Evolutionary conservation across 2,113 vertebrate genomes (phyloP).

Genomic region (Cnemophilus loriae): DNA sequence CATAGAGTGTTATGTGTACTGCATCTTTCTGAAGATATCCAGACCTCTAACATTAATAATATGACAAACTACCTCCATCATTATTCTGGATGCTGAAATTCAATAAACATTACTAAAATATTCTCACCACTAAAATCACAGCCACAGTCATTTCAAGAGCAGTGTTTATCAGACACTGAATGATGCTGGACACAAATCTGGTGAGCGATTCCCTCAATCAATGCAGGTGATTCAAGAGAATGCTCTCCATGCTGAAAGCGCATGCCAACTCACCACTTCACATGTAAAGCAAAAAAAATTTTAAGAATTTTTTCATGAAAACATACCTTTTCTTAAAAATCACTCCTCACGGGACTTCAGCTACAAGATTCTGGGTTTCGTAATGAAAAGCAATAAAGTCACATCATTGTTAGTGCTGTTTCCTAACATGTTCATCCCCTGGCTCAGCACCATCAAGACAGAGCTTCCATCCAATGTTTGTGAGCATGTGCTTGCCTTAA

Average conservation of each 20-base stretch:
- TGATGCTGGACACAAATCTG: not conserved
- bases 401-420: not conserved
- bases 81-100: not conserved
- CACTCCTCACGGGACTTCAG: not conserved
- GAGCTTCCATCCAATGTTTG: not conserved
- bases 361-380: not conserved
- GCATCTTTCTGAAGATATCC: not conserved
- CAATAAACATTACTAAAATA: conserved; percentile 41
- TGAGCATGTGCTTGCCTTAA: not conserved
- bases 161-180: not conserved
- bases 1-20: not conserved
- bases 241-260: not conserved
- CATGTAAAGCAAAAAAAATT: not conserved
- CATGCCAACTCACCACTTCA: not conserved
- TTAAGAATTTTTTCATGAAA: not conserved
- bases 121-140: conserved; percentile 22
- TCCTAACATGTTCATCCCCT: not conserved
- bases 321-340: not conserved
- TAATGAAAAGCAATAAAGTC: not conserved
- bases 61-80: conserved; percentile 4
- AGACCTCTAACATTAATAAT: not conserved
- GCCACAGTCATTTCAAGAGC: not conserved
- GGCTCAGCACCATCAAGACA: not conserved
- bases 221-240: not conserved
- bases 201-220: not conserved